These are phyloP conservation scores for Orthonevra nobilis DNA, from an alignment of 2,888 invertebrate genomes.

Conservation along the genomic window DNA sequence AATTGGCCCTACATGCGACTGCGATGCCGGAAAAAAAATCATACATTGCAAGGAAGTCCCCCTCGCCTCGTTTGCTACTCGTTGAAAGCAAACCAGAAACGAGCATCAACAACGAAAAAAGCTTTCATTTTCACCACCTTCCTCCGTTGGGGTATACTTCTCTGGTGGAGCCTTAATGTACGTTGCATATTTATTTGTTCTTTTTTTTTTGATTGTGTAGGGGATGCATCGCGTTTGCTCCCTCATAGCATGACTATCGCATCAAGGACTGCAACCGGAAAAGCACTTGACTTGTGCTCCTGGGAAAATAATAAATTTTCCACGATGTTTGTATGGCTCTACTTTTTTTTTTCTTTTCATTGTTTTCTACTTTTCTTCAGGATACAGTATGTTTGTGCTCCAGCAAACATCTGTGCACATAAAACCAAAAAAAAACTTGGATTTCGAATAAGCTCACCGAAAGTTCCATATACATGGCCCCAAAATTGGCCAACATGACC, in stretches of 20 bases:
- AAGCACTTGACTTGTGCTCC: constrained; percentile 61
- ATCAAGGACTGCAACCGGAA: constrained; percentile 36
- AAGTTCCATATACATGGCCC: constrained; percentile 20
- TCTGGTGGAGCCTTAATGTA: constrained; percentile 16
- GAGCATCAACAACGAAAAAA: constrained; percentile 1
- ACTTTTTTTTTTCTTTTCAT: not conserved
- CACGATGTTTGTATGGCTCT: constrained; percentile 11
- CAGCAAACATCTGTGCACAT: constrained; percentile 27
- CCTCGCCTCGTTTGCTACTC: not conserved
- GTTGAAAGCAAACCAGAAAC: not conserved
- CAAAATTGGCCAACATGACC: constrained; percentile 44
- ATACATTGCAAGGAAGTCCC: not conserved
- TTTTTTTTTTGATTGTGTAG: not conserved
- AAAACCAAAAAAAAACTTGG: constrained; percentile 43
- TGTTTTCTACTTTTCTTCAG: not conserved
- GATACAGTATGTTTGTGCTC: constrained; percentile 4
- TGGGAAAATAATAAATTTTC: constrained; percentile 63
- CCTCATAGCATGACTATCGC: constrained; percentile 5
- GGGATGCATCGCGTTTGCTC: constrained; percentile 4
- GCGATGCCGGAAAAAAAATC: not conserved
- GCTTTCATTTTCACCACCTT: constrained; percentile 3
- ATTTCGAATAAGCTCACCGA: constrained; percentile 31
- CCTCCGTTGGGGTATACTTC: constrained; percentile 20
- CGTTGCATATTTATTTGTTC: not conserved
- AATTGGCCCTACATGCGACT: constrained; percentile 27